Percentiles rank a stretch among this genome's conserved stretches.
phyloP scores from a whole-genome alignment of 2,888 invertebrate species.

The Dyspetes luteomarginatus region DNA sequence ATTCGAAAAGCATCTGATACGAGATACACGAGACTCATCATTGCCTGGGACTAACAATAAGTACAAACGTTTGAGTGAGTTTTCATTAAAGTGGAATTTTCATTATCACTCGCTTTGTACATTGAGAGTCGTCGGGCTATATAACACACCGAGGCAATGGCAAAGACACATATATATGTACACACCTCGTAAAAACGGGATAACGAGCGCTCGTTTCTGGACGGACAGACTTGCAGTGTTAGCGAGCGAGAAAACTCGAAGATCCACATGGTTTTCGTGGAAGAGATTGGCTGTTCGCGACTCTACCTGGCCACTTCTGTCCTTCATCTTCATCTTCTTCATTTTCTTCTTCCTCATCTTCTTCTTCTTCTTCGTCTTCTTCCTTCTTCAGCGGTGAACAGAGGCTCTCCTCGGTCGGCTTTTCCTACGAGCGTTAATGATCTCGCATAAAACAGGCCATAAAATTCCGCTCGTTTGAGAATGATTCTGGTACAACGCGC shows the following conservation, averaged over 20 bases:
- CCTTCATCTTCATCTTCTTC: slow-evolving; percentile 22
- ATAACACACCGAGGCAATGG: slow-evolving; percentile 4
- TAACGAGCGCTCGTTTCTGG: slow-evolving; percentile 49
- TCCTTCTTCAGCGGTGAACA: slow-evolving; percentile 25
- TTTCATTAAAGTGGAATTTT: slow-evolving; percentile 56
- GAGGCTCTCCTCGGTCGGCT: slow-evolving; percentile 26
- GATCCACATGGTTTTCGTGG: slow-evolving; percentile 49
- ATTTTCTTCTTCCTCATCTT: slow-evolving; percentile 35
- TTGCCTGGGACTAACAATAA: slow-evolving; percentile 5
- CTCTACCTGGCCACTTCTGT: slow-evolving; percentile 10
- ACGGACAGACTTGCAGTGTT: slow-evolving; percentile 4
- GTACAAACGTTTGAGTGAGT: slow-evolving; percentile 29
- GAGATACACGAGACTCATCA: neutral
- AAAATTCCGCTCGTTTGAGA: slow-evolving; percentile 71
- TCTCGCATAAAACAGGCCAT: slow-evolving; percentile 72
- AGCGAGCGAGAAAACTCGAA: slow-evolving; percentile 8
- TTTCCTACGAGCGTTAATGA: slow-evolving; percentile 71
- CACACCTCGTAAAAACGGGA: slow-evolving; percentile 50
- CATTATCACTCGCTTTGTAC: slow-evolving; percentile 51
- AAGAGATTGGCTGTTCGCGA: slow-evolving; percentile 51
- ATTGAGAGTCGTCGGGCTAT: slow-evolving; percentile 13
- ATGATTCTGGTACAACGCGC: slow-evolving; percentile 9
- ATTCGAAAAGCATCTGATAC: neutral
- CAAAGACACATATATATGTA: slow-evolving; percentile 26
- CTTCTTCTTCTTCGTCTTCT: slow-evolving; percentile 17